phyloP scores from a whole-genome alignment of 2,888 invertebrate species.

The Torymus auratus region DNA sequence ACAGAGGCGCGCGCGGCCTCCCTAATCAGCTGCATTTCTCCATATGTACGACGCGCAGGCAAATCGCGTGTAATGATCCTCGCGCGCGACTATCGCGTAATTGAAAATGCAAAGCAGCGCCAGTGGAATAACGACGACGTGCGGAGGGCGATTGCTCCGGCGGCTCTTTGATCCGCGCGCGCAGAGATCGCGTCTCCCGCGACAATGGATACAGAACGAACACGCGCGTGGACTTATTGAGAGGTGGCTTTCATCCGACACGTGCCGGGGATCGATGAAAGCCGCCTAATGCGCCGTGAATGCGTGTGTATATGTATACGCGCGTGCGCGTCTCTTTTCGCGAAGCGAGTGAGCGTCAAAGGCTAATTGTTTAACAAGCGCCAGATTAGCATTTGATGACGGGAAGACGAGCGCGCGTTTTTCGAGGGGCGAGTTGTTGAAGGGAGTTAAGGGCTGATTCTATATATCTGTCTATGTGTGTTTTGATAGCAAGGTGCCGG shows the following conservation, averaged over 20 bases:
- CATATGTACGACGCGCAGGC: neutral
- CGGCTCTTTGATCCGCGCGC: no score
- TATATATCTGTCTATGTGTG: neutral
- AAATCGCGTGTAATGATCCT: slow-evolving; percentile 41
- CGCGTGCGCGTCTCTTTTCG: slow-evolving; percentile 10
- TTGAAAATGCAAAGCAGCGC: slow-evolving; percentile 65
- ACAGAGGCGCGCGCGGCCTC: neutral
- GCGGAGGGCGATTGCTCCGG: neutral
- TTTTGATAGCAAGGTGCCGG: slow-evolving; percentile 95
- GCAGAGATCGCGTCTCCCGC: neutral
- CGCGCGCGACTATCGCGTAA: slow-evolving; percentile 55
- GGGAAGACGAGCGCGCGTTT: neutral
- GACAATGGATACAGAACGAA: slow-evolving; percentile 14
- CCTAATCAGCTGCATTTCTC: slow-evolving; percentile 36
- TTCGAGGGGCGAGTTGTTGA: no score
- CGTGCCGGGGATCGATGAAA: slow-evolving; percentile 30
- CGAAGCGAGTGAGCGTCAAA: slow-evolving; percentile 59
- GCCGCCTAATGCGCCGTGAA: slow-evolving; percentile 39
- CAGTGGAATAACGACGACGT: neutral
- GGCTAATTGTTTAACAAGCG: slow-evolving; percentile 75
- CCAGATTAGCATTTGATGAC: slow-evolving; percentile 72
- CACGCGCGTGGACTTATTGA: slow-evolving; percentile 31
- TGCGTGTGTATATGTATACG: neutral
- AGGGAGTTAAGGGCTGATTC: no score
- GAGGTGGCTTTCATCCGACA: slow-evolving; percentile 1